phyloP scores from a whole-genome alignment of 2,888 invertebrate genomes.

The Metellina segmentata region DNA sequence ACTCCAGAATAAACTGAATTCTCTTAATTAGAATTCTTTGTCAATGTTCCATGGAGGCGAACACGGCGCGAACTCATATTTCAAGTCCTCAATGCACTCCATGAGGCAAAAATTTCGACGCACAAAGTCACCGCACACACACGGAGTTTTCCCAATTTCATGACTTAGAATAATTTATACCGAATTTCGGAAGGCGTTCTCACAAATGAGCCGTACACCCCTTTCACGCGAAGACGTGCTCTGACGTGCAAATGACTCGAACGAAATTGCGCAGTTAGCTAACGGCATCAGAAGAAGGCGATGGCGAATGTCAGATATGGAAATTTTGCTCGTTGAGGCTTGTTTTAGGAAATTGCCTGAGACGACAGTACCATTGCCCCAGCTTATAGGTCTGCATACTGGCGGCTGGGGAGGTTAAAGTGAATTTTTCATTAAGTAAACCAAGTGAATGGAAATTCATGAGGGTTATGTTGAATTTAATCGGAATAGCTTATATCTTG shows the following conservation, averaged over 20 bases:
- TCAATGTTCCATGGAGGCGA: not conserved
- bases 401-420: not conserved
- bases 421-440: constrained; percentile 33
- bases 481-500: too few relatives aligned
- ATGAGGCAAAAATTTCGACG: not conserved
- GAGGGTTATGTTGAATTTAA: not conserved
- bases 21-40: constrained; percentile 55
- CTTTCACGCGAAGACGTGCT: constrained; percentile 27
- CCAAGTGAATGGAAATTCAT: not conserved
- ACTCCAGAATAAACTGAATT: not conserved
- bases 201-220: constrained; percentile 56
- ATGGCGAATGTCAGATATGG: constrained; percentile 25
- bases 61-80: constrained; percentile 35
- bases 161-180: constrained; percentile 66
- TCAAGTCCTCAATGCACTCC: constrained; percentile 6
- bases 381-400: not conserved
- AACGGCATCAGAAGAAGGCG: not conserved
- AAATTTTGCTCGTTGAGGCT: constrained; percentile 18
- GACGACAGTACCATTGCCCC: not conserved
- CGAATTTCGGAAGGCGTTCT: constrained; percentile 27
- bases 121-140: not conserved
- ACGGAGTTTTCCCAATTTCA: constrained; percentile 17
- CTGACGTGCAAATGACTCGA: constrained; percentile 44
- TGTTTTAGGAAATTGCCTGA: constrained; percentile 15
- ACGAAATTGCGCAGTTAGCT: constrained; percentile 38